phyloP scores from a whole-genome alignment of 2,797 vertebrate genomes.

The Eulemur rubriventer region DNA sequence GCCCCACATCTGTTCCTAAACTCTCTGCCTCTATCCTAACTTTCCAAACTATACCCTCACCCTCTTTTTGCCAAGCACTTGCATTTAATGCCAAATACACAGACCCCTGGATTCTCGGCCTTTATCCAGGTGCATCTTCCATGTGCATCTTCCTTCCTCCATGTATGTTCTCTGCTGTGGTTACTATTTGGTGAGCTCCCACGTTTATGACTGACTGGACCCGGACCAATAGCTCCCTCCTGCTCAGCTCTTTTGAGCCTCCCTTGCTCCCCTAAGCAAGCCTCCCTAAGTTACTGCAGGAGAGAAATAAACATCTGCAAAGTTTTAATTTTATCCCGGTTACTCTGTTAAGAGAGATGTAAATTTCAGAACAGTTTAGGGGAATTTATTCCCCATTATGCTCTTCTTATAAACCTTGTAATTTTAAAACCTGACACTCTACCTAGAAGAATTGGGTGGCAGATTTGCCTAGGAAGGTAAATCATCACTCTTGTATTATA shows the following conservation, averaged over 20 bases:
- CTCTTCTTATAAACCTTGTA: neutral
- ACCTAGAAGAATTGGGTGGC: neutral
- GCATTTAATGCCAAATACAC: neutral
- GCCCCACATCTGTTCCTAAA: neutral
- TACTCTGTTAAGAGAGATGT: neutral
- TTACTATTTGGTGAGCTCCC: neutral
- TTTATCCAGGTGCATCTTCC: neutral
- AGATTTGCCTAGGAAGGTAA: conserved; percentile 13
- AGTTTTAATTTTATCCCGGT: neutral
- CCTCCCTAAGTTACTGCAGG: neutral
- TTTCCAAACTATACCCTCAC: neutral
- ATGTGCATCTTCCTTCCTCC: neutral
- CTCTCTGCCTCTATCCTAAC: neutral
- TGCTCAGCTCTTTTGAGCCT: neutral
- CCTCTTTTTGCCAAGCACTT: neutral
- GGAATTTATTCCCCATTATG: neutral
- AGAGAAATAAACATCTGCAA: neutral
- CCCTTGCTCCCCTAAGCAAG: neutral
- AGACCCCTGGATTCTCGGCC: neutral
- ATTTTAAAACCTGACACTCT: conserved; percentile 29
- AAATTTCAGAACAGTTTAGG: neutral
- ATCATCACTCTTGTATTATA: conserved; percentile 7
- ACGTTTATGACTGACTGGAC: neutral
- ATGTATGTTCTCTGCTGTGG: neutral
- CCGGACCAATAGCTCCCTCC: neutral